Evolutionary conservation across 2,797 vertebrate species (phyloP).

Genomic region (Lepilemur ruficaudatus): DNA sequence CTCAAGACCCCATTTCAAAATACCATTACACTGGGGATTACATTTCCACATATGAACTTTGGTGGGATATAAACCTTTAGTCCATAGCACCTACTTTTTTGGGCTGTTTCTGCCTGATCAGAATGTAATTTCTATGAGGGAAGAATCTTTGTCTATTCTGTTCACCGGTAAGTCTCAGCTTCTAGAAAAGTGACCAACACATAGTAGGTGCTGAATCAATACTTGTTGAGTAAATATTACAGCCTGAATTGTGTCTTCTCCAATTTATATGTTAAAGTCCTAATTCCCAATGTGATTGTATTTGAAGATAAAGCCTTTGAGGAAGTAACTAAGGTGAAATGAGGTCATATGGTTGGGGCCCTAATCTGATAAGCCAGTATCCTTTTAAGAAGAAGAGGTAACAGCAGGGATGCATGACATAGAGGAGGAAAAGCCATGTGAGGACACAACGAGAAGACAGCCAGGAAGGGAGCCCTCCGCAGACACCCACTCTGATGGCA

Average conservation of each 20-base stretch:
- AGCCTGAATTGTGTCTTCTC: too few species aligned
- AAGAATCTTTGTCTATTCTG: neutral
- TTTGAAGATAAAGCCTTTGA: neutral
- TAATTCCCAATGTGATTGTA: neutral
- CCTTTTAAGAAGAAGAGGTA: neutral
- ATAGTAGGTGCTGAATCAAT: neutral
- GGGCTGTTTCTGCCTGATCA: neutral
- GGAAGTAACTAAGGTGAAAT: neutral
- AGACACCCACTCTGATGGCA: neutral
- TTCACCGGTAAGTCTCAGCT: neutral
- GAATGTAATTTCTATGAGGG: neutral
- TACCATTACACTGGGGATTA: neutral
- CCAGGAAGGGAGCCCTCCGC: neutral
- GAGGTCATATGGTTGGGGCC: neutral
- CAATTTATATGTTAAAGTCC: neutral
- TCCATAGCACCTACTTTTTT: neutral
- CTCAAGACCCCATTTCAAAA: neutral
- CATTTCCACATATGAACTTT: neutral
- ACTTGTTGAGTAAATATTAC: neutral
- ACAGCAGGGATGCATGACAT: neutral
- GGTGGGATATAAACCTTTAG: neutral
- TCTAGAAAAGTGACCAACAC: neutral
- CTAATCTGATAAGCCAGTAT: rapidly evolving
- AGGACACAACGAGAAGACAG: neutral
- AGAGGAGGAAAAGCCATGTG: neutral